Conservation (phyloP, 2,888 invertebrate species). For the Plutella xylostella region DNA sequence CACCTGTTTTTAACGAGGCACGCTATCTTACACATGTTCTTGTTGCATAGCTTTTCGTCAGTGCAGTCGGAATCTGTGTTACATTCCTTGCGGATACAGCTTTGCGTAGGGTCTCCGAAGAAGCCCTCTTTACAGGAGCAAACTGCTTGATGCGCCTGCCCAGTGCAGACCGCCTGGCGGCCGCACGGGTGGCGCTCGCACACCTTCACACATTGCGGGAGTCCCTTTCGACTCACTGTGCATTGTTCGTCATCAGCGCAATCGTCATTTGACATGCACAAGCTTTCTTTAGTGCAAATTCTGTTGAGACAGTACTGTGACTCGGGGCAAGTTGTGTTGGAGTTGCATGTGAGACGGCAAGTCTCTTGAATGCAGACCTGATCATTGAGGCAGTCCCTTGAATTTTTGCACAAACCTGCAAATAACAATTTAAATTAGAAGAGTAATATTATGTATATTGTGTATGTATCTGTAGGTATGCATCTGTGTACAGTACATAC, state of each 20-base stretch:
- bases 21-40: slow-evolving; percentile 86
- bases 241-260: slow-evolving; percentile 83
- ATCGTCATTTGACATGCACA: slow-evolving; percentile 79
- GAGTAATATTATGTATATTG: too few relatives aligned
- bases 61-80: slow-evolving; percentile 77
- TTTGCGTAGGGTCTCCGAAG: slow-evolving; percentile 83
- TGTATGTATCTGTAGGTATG: background rate
- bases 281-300: slow-evolving; percentile 85
- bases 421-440: slow-evolving; percentile 22
- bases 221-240: slow-evolving; percentile 73
- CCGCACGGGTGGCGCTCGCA: slow-evolving; percentile 83
- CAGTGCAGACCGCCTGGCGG: slow-evolving; percentile 83
- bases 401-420: slow-evolving; percentile 79
- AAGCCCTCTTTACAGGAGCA: slow-evolving; percentile 85
- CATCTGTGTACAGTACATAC: background rate
- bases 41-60: slow-evolving; percentile 85
- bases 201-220: slow-evolving; percentile 80
- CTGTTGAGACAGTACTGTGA: slow-evolving; percentile 87
- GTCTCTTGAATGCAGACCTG: slow-evolving; percentile 88
- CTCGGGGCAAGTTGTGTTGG: slow-evolving; percentile 85
- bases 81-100: slow-evolving; percentile 86
- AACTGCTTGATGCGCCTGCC: slow-evolving; percentile 77
- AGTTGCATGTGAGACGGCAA: slow-evolving; percentile 86
- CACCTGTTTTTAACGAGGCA: slow-evolving; percentile 87
- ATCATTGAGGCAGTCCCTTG: slow-evolving; percentile 86